Evolutionary conservation across 2,113 vertebrate genomes (phyloP).

Genomic region (Axis porcinus): DNA sequence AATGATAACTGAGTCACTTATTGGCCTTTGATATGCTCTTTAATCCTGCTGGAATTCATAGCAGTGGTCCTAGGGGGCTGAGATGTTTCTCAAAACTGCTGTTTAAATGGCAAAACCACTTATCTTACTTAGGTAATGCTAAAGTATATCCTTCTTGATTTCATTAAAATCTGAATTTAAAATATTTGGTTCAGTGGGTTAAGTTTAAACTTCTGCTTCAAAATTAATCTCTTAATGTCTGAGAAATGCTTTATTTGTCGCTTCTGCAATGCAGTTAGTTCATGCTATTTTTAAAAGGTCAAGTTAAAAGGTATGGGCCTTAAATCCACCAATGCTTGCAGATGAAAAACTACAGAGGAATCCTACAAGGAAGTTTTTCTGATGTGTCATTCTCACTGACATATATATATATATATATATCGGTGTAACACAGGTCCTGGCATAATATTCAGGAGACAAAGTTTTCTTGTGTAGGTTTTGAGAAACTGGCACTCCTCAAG

Average conservation of each 20-base stretch:
- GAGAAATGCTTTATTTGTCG: slow-evolving; percentile 36
- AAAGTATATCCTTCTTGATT: neutral
- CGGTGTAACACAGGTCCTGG: neutral
- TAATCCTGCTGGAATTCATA: slow-evolving; percentile 9
- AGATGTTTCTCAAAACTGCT: slow-evolving; percentile 30
- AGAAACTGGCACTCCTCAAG: slow-evolving; percentile 16
- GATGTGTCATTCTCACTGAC: neutral
- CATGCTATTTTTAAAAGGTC: slow-evolving; percentile 20
- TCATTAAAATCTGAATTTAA: slow-evolving; percentile 47
- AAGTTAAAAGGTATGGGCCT: neutral
- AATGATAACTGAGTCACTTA: neutral
- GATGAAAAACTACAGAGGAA: neutral
- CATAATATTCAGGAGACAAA: neutral
- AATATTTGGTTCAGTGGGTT: neutral
- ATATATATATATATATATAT: neutral
- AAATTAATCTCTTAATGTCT: slow-evolving; percentile 38
- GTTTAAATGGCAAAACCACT: slow-evolving; percentile 39
- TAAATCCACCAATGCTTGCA: slow-evolving; percentile 17
- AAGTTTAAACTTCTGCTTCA: slow-evolving; percentile 34
- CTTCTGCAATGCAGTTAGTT: slow-evolving; percentile 11
- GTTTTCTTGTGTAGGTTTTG: slow-evolving; percentile 8
- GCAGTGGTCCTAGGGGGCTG: neutral
- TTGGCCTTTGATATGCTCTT: slow-evolving; percentile 14
- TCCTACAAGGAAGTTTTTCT: neutral
- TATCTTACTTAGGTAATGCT: slow-evolving; percentile 9